These are phyloP conservation scores for Minunthozetes semirufus DNA, from an alignment of 2,888 invertebrate species.

Conservation along the genomic window DNA sequence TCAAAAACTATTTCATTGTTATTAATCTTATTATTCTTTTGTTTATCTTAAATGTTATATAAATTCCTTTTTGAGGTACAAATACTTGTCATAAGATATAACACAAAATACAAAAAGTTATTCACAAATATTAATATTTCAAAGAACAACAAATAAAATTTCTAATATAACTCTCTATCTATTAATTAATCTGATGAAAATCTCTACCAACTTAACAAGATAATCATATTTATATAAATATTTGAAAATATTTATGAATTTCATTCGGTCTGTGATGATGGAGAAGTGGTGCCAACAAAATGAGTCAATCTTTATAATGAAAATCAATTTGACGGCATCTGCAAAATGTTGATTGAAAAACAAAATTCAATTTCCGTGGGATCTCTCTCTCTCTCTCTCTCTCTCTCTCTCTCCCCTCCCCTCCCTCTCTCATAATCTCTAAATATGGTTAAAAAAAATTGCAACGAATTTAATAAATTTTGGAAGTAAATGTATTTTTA, in stretches of 20 bases:
- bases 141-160: too few relatives aligned
- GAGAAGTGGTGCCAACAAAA: too few relatives aligned
- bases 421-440: neutral
- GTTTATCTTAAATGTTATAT: neutral
- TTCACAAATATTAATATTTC: too few relatives aligned
- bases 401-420: neutral
- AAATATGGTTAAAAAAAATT: neutral
- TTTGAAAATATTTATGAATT: too few relatives aligned
- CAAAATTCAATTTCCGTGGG: too few relatives aligned
- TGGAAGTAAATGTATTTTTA: neutral
- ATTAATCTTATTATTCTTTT: neutral
- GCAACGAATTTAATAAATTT: neutral
- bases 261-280: too few relatives aligned
- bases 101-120: too few relatives aligned
- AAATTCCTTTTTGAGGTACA: neutral
- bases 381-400: neutral
- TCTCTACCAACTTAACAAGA: too few relatives aligned
- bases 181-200: too few relatives aligned
- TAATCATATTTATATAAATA: too few relatives aligned
- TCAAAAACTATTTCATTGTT: neutral
- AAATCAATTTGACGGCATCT: neutral
- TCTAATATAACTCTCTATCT: too few relatives aligned
- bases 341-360: neutral
- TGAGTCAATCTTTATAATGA: too few relatives aligned
- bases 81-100: neutral